Conservation (phyloP, 2,888 invertebrate genomes). For the Deladenus siricidicola region DNA sequence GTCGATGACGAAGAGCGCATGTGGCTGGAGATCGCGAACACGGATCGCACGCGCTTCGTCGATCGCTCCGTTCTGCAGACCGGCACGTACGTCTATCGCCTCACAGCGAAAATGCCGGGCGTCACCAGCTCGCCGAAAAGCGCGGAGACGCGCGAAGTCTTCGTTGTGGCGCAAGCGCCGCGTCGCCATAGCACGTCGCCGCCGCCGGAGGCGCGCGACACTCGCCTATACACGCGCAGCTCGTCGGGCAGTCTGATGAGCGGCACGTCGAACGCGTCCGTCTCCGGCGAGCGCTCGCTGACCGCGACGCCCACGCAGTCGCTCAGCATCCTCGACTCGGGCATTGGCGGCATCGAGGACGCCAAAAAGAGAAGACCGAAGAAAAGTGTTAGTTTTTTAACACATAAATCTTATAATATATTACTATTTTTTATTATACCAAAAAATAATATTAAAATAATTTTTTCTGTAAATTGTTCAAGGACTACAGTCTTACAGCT, state of each 20-base stretch:
- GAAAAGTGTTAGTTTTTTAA: too few species aligned
- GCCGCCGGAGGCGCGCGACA: neutral
- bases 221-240: neutral
- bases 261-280: neutral
- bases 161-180: slow-evolving; percentile 8
- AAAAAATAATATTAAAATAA: too few species aligned
- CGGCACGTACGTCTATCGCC: slow-evolving; percentile 38
- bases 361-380: slow-evolving; percentile 2
- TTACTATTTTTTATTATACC: too few species aligned
- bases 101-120: slow-evolving; percentile 28
- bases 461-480: too few species aligned
- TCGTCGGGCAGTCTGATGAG: too few species aligned
- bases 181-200: neutral
- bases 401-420: too few species aligned
- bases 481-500: too few species aligned
- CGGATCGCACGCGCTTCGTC: slow-evolving; percentile 35
- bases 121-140: slow-evolving; percentile 7
- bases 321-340: neutral
- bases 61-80: slow-evolving; percentile 42
- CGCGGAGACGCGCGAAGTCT: slow-evolving; percentile 16
- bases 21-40: slow-evolving; percentile 48
- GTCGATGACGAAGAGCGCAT: slow-evolving; percentile 22
- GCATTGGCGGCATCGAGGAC: neutral
- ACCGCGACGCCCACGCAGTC: neutral
- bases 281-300: neutral